These are phyloP conservation scores for Pterobdella sp. DNA, from an alignment of 2,888 invertebrate genomes.

Conservation along the genomic window DNA sequence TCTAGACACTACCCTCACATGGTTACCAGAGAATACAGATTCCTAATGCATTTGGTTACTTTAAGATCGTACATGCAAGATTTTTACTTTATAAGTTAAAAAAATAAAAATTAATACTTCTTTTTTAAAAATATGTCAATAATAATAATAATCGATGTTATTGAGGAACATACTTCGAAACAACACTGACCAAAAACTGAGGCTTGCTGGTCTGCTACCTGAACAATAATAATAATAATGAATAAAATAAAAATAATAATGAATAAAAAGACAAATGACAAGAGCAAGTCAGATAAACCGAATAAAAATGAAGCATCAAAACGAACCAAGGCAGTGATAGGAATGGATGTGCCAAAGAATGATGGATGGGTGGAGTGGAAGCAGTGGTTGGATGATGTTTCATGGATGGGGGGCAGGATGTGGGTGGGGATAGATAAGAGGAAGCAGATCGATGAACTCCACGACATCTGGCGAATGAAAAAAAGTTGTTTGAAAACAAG, in stretches of 20 bases:
- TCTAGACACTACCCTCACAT: no score
- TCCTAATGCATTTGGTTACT: no score
- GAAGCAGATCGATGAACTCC: conserved; percentile 67
- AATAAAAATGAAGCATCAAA: neutral
- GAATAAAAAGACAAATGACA: neutral
- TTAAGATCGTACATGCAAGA: no score
- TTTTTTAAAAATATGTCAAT: neutral
- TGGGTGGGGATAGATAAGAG: conserved; percentile 65
- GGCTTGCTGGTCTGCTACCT: conserved; percentile 85
- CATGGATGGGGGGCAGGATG: conserved; percentile 72
- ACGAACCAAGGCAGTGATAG: conserved; percentile 69
- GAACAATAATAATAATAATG: conserved; percentile 5
- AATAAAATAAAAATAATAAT: neutral
- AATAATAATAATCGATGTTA: neutral
- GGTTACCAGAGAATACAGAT: no score
- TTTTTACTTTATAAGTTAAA: no score
- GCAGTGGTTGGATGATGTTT: conserved; percentile 55
- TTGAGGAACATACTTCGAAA: conserved; percentile 59
- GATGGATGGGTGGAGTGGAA: neutral
- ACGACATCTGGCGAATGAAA: conserved; percentile 57
- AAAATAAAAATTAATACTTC: neutral
- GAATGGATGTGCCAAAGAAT: conserved; percentile 69
- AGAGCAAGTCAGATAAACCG: neutral
- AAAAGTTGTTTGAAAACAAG: neutral
- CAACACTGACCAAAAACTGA: conserved; percentile 86